phyloP scores from a whole-genome alignment of 2,113 vertebrate species.

The Corythoichthys haematopterus region DNA sequence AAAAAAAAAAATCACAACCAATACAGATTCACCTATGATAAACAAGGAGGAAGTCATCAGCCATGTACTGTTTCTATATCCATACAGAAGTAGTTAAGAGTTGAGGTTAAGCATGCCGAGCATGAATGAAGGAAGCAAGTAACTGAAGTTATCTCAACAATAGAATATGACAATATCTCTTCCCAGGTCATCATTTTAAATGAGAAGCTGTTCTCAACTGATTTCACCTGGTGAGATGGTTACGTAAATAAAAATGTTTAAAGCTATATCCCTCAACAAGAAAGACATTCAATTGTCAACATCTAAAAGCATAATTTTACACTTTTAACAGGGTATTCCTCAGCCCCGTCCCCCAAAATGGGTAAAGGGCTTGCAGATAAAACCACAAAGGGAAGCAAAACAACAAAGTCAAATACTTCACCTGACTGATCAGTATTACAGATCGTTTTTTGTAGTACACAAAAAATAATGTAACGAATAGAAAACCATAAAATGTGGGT shows the following conservation, averaged over 20 bases:
- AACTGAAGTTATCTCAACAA: background rate
- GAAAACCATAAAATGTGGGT: background rate
- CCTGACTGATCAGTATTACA: background rate
- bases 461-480: background rate
- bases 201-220: too few relatives aligned
- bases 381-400: slow-evolving; percentile 28
- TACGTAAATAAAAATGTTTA: background rate
- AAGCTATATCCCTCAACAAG: slow-evolving; percentile 8
- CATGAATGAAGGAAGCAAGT: background rate
- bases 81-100: background rate
- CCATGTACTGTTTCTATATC: slow-evolving; percentile 1
- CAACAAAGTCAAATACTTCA: slow-evolving; percentile 9
- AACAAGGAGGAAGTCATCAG: slow-evolving; percentile 24
- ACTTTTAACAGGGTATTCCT: background rate
- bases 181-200: too few relatives aligned
- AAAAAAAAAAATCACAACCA: background rate
- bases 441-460: background rate
- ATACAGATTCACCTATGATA: background rate
- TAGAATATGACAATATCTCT: background rate
- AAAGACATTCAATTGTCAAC: background rate
- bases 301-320: background rate
- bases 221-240: too few relatives aligned
- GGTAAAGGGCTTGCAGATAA: background rate
- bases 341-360: background rate
- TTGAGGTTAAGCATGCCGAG: background rate